Base-by-base conservation (phyloP, 2,888 invertebrate species). In the Tipula helvola region DNA sequence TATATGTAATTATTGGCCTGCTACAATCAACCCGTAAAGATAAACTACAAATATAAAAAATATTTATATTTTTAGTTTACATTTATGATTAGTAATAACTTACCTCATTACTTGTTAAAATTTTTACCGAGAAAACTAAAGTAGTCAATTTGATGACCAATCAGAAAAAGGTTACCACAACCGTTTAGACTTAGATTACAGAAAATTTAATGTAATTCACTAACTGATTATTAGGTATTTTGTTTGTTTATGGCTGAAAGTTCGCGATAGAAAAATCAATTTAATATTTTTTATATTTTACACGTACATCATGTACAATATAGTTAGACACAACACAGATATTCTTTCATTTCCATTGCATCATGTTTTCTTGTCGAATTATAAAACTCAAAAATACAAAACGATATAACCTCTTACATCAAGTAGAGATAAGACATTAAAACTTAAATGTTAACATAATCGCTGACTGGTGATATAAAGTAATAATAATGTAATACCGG, bases 341-440 rank as follows among this genome's bases (percentile, higher is more conserved):
- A 71, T 71, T 71, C 71, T 71, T 71, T 71, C 71, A 71, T 71
- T 71, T 71, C 10, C 18, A 71, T 28, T 71, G 28, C 71, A 71
- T 71, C 71, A 71, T 71, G 71, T 71, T 71, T 71, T 71, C 71
- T 71, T 71, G 71, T 71, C 71, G 71, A 71, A 71, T 71, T 71
- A 71, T 71, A 71, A 71, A 28, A 71, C 71, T 71, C 28, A 52
- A 52, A 52, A 28, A 71, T 28, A 71, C 71, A 71, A 71, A 71
- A 28, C 28, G 71, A 71, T 71, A 71, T 71, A 71, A 71, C 71
- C 71, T 71, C 71, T 71, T 71, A 71, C 71, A 71, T 71, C 71
- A 71, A 71, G 28, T 71, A 71, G 71, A 71, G 71, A 71, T 71
- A 71, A 71, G 71, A 71, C 71, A 28, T 71, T 71, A 28, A 10